Evolutionary conservation across 2,113 vertebrate species (phyloP).

Genomic region (Colaptes auratus): DNA sequence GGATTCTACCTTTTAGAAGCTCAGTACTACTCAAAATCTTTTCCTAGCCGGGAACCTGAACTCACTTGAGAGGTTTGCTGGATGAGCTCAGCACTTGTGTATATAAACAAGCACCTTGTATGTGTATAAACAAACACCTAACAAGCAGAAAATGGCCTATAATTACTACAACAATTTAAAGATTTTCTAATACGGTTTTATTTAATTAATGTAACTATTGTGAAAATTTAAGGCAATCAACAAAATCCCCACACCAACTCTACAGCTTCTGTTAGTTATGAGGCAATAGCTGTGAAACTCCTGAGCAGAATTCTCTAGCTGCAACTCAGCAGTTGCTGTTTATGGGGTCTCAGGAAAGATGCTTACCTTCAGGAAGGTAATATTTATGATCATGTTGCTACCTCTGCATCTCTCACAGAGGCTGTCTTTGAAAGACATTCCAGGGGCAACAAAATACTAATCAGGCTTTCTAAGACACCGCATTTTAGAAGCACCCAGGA

Average conservation of each 20-base stretch:
- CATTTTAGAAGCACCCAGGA: background rate
- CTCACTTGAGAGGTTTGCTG: background rate
- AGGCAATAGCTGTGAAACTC: background rate
- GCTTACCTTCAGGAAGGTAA: background rate
- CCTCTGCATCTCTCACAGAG: background rate
- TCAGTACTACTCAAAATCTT: background rate
- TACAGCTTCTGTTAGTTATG: background rate
- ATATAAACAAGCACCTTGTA: background rate
- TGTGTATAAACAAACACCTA: background rate
- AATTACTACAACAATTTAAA: background rate
- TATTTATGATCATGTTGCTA: background rate
- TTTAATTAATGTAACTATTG: background rate
- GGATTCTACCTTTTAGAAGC: background rate
- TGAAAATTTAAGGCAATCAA: background rate
- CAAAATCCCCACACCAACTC: background rate
- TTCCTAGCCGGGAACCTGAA: background rate
- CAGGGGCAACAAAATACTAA: background rate
- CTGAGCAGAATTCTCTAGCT: rapidly evolving
- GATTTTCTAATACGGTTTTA: background rate
- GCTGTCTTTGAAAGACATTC: background rate
- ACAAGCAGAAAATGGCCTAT: background rate
- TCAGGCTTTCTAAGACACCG: background rate
- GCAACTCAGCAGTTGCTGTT: background rate
- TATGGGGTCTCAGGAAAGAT: background rate
- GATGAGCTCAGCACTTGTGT: background rate